A percentile compares a stretch with the other conserved stretches of the same genome.
Evolutionary conservation across 2,113 vertebrate genomes (phyloP).

Genomic region (Caranx melampygus): DNA sequence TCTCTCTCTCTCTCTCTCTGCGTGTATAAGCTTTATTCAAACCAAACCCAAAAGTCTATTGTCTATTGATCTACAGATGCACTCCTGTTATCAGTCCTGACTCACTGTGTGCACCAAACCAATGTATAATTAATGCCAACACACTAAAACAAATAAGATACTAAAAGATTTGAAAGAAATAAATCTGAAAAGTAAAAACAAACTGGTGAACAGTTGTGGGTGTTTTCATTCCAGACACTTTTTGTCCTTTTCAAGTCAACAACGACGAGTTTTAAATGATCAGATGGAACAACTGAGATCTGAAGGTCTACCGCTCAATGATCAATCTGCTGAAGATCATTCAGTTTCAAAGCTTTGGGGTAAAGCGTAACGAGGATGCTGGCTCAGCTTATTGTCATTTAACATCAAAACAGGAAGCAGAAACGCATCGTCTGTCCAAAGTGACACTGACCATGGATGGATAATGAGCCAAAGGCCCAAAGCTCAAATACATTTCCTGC

Average conservation of each 20-base stretch:
- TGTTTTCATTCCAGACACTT: not conserved
- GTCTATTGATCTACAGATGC: slow-evolving; percentile 57
- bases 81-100: slow-evolving; percentile 64
- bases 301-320: too few species aligned
- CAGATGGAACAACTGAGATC: too few species aligned
- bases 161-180: slow-evolving; percentile 67
- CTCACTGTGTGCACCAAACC: slow-evolving; percentile 59
- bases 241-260: not conserved
- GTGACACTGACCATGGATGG: not conserved
- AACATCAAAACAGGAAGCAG: not conserved
- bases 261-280: not conserved
- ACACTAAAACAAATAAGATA: slow-evolving; percentile 78
- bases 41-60: slow-evolving; percentile 42
- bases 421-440: not conserved
- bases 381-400: not conserved
- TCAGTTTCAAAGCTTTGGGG: too few species aligned
- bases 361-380: not conserved
- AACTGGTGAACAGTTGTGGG: not conserved
- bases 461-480: not conserved
- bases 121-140: slow-evolving; percentile 66
- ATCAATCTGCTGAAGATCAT: too few species aligned
- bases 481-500: not conserved
- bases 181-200: slow-evolving; percentile 63
- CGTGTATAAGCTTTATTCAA: slow-evolving; percentile 61
- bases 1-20: not conserved